Evolutionary conservation across 2,888 invertebrate genomes (phyloP), one percentile per base, ranked within the genome.

Genomic region (Hemaris fuciformis): DNA sequence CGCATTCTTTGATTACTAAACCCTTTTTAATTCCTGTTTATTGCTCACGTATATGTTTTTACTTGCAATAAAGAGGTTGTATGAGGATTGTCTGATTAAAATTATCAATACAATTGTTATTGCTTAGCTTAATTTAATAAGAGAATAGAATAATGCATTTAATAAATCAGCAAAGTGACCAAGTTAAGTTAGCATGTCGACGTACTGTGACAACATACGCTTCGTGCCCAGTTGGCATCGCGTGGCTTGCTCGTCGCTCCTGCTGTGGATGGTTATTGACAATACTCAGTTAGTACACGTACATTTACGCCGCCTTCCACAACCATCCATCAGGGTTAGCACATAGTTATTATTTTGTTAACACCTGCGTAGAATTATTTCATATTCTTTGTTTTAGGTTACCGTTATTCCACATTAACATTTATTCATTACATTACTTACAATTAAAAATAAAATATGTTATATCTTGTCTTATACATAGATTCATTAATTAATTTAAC

Each of bases 141-240:
- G 38, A 15, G 2, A 1, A 48, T n/a, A 7, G 15, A n/a, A n/a
- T 15, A 27, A 31, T 53, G 53, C 31, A 18, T 18, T 15, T 53
- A 53, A 60, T 10, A 41, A 27, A 25, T 53, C 53, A 60, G 60
- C 48, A 53, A 3, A 43, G 7, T 43, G 23, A 22, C 42, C 5
- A 61, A 31, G 18, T 57, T 20, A 61, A 87, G 84, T 87, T 74
- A 83, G 76, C 77, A 75, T 73, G 77, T 83, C 70, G 76, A 92
- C 91, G 84, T 92, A 92, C 91, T 87, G 89, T 92, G 77, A 83
- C 83, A 75, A 91, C 80, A 82, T 81, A 88, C 73, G 85, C 85
- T 83, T 90, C 91, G 81, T 83, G 81, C 70, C 88, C 89, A 75
- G 83, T 83, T 69, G 87, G 81, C 67, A 83, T 79, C 72, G 79